Conservation (phyloP, 2,797 vertebrate species). For the Cirrhinus mrigala region DNA sequence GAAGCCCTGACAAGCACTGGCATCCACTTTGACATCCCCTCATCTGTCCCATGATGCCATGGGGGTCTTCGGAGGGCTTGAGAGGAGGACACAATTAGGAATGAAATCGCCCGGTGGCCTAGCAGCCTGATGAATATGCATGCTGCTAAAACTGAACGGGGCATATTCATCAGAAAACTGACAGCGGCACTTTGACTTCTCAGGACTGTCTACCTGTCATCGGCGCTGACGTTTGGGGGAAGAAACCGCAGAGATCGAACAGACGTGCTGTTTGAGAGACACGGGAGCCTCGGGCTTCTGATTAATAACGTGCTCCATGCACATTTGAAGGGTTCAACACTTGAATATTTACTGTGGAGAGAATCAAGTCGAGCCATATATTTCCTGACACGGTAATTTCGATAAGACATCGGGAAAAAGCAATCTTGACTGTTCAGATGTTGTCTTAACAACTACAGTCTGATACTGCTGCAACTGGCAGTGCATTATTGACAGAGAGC, state of each 20-base stretch:
- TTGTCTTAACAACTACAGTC: neutral
- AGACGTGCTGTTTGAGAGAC: slow-evolving; percentile 57
- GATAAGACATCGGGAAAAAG: slow-evolving; percentile 9
- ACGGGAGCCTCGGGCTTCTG: slow-evolving; percentile 55
- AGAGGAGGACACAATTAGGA: slow-evolving; percentile 74
- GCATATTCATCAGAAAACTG: slow-evolving; percentile 77
- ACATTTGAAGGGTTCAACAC: slow-evolving; percentile 53
- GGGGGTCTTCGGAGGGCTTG: slow-evolving; percentile 66
- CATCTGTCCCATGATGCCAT: slow-evolving; percentile 67
- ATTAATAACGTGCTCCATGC: slow-evolving; percentile 60
- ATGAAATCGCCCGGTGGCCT: slow-evolving; percentile 71
- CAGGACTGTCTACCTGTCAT: slow-evolving; percentile 81
- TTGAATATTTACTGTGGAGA: slow-evolving; percentile 53
- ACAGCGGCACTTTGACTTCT: slow-evolving; percentile 74
- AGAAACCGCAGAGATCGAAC: slow-evolving; percentile 55
- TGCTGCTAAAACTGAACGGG: slow-evolving; percentile 69
- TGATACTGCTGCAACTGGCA: neutral
- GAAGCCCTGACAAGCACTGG: slow-evolving; percentile 75
- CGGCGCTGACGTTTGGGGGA: slow-evolving; percentile 54
- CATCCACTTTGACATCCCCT: slow-evolving; percentile 73
- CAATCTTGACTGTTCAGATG: slow-evolving; percentile 1
- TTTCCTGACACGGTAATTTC: slow-evolving; percentile 46
- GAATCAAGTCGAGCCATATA: slow-evolving; percentile 50
- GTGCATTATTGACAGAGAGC: neutral
- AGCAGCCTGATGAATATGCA: slow-evolving; percentile 81